Evolutionary conservation across 2,113 vertebrate genomes (phyloP).

Genomic region (Cromileptes altivelis): DNA sequence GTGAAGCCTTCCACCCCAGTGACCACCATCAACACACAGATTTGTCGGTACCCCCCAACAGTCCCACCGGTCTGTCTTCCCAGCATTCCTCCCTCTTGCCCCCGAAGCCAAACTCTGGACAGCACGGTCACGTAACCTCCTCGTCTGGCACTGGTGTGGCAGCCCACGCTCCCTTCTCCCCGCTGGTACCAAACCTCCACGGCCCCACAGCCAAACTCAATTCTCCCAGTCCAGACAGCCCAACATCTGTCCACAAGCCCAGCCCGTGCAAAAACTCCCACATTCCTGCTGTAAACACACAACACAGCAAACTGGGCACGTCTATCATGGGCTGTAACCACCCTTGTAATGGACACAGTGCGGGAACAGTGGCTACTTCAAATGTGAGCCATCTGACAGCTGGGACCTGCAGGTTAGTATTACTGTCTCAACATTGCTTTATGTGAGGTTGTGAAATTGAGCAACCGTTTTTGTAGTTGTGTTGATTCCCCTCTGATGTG

Average conservation of each 20-base stretch:
- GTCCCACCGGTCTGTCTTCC: conserved; percentile 93
- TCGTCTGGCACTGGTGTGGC: conserved; percentile 77
- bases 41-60: conserved; percentile 97
- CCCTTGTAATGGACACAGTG: conserved; percentile 95
- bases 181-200: conserved; percentile 85
- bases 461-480: neutral
- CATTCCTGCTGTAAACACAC: conserved; percentile 89
- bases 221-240: conserved; percentile 85
- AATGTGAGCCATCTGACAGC: conserved; percentile 87
- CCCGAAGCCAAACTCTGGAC: conserved; percentile 87
- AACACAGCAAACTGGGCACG: conserved; percentile 92
- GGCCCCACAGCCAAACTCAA: conserved; percentile 81
- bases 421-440: neutral
- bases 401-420: conserved; percentile 91
- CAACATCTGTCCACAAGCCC: conserved; percentile 86
- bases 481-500: neutral
- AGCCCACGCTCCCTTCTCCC: conserved; percentile 86
- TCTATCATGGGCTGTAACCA: conserved; percentile 91
- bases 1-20: conserved; percentile 92
- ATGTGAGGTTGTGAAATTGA: neutral
- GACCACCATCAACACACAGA: conserved; percentile 96
- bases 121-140: conserved; percentile 87
- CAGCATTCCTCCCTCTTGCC: conserved; percentile 90
- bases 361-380: conserved; percentile 85
- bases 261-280: conserved; percentile 93